Evolutionary conservation across 53 echinoderm and acorn worm genomes (phyloP).

Genomic region (Pentamera pediparva): DNA sequence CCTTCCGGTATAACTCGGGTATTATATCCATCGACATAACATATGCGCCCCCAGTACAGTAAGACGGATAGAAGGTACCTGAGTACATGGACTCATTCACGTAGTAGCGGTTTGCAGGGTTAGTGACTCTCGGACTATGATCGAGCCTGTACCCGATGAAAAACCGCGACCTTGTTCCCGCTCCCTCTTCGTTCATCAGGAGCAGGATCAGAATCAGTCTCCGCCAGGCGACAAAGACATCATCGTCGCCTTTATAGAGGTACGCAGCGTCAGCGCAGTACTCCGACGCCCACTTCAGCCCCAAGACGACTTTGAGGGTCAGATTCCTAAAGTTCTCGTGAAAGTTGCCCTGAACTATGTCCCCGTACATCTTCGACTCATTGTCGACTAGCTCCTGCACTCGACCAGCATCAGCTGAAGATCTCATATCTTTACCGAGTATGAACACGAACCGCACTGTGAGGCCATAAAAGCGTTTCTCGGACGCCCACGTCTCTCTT

Average conservation of each 20-base stretch:
- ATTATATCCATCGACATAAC: slow-evolving; percentile 38
- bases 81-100: slow-evolving; percentile 7
- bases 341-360: slow-evolving; percentile 64
- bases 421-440: not conserved
- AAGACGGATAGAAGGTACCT: slow-evolving; percentile 31
- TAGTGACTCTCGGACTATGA: not conserved
- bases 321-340: slow-evolving; percentile 48
- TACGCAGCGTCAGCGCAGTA: slow-evolving; percentile 46
- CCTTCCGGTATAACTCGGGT: slow-evolving; percentile 16
- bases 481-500: slow-evolving; percentile 38
- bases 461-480: not conserved
- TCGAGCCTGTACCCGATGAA: slow-evolving; percentile 20
- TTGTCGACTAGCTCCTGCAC: not conserved
- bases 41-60: slow-evolving; percentile 48
- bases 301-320: slow-evolving; percentile 55
- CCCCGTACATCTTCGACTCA: slow-evolving; percentile 33
- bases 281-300: slow-evolving; percentile 50
- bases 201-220: slow-evolving; percentile 19
- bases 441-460: slow-evolving; percentile 10
- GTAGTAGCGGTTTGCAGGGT: slow-evolving; percentile 20
- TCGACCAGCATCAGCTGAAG: too few species aligned
- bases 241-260: slow-evolving; percentile 65
- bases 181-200: not conserved
- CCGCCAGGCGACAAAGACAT: slow-evolving; percentile 46
- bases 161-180: not conserved